Evolutionary conservation across 2,888 invertebrate species (phyloP), one percentile per base, ranked within the genome.

Genomic region (Lydus trimaculatus): DNA sequence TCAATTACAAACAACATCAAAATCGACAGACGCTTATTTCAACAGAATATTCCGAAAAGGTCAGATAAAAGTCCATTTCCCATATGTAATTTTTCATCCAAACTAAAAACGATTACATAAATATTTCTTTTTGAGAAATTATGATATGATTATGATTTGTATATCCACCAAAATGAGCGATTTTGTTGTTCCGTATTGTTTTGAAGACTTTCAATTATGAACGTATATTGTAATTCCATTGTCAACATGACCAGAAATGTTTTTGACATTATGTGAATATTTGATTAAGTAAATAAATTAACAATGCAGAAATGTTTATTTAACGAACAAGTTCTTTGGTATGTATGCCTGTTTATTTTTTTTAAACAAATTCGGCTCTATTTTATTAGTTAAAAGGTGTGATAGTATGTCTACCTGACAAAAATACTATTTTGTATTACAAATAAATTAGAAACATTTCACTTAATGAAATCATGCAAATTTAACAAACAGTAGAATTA

Each of bases 241-340:
- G 15, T 56, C 28, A n/a, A 28, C 25, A 7, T 15, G 15, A 15
- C 28, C 56, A 28, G 15, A 28, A 28, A 25, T 7, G 7, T 20
- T 56, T n/a, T 56, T 25, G 28, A 28, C 56, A 56, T 23, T 13
- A 1, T 56, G 56, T 56, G 56, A 25, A 56, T 56, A 56, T 25
- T 15, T 56, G 15, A 56, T 56, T 56, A 56, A 56, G 56, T 28
- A 25, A 56, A 28, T 56, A 25, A 56, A 56, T 48, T 48, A 48
- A 48, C 48, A 20, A 48, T 48, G 48, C 48, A 48, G 48, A 20
- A 48, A 48, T 48, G 48, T 0, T 4, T 7, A 5, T 56, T 28
- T 56, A 11, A 28, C 6, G 15, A 15, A n/a, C 56, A 28, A 15
- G 23, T 9, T 48, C 39, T 39, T 15, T 39, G n/a, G n/a, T 39